Percentiles rank a stretch among this genome's conserved stretches.
phyloP scores from a whole-genome alignment of 2,888 invertebrate genomes.

The Ypsolopha sequella region DNA sequence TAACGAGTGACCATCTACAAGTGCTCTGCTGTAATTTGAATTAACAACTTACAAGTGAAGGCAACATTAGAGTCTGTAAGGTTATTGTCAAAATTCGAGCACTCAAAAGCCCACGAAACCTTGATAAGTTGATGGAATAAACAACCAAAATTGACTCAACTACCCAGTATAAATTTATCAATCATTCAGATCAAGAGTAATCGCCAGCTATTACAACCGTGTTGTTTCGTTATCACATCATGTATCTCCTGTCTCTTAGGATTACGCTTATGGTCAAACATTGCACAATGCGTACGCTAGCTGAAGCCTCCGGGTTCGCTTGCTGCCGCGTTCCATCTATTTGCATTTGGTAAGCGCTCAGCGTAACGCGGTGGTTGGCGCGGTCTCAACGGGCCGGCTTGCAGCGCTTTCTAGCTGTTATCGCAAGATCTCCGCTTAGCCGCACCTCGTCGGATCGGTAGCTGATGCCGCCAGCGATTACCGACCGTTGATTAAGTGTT shows the following conservation, averaged over 20 bases:
- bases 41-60: too few relatives aligned
- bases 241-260: slow-evolving; percentile 2
- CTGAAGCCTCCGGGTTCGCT: slow-evolving; percentile 2
- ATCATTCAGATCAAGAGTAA: not conserved
- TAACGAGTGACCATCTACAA: not conserved
- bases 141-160: too few relatives aligned
- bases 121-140: too few relatives aligned
- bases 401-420: slow-evolving; percentile 56
- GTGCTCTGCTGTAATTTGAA: too few relatives aligned
- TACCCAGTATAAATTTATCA: not conserved
- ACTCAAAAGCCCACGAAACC: too few relatives aligned
- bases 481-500: slow-evolving; percentile 38
- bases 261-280: slow-evolving; percentile 10
- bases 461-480: slow-evolving; percentile 40
- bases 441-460: slow-evolving; percentile 41
- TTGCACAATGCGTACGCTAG: slow-evolving; percentile 14
- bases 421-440: slow-evolving; percentile 40
- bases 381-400: slow-evolving; percentile 26
- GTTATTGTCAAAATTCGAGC: too few relatives aligned
- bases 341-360: slow-evolving; percentile 31
- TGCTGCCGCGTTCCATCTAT: slow-evolving; percentile 21
- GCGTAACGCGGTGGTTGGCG: slow-evolving; percentile 59
- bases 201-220: not conserved
- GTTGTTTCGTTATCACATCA: not conserved
- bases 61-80: too few relatives aligned